Conservation (phyloP, 2,888 invertebrate genomes). For the Oxycera nigricornis region DNA sequence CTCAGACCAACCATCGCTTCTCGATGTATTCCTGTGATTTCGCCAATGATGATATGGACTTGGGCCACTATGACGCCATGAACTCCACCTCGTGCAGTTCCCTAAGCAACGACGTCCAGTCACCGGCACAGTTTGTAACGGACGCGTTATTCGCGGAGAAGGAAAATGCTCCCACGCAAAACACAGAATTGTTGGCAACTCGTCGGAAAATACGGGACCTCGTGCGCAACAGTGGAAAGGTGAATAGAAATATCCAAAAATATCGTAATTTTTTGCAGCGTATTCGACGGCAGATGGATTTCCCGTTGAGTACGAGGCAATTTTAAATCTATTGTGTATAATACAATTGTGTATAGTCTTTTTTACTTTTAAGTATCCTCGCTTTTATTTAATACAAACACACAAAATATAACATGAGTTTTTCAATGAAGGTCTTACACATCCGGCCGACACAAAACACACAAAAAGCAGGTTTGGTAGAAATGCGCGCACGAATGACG, state of each 20-base stretch:
- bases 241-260: conserved; percentile 46
- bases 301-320: conserved; percentile 22
- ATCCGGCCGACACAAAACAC: background rate
- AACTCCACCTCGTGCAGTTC: conserved; percentile 38
- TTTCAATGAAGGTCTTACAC: background rate
- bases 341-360: background rate
- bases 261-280: conserved; percentile 45
- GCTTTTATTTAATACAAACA: conserved; percentile 16
- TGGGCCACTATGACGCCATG: background rate
- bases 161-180: conserved; percentile 36
- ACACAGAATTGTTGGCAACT: conserved; percentile 42
- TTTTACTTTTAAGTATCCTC: background rate
- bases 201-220: conserved; percentile 43
- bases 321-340: conserved; percentile 1
- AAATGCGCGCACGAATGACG: background rate
- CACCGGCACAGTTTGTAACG: conserved; percentile 13
- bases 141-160: conserved; percentile 14
- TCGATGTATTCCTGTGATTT: conserved; percentile 72
- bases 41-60: conserved; percentile 48
- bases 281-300: conserved; percentile 40
- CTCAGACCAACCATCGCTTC: conserved; percentile 68
- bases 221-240: conserved; percentile 42
- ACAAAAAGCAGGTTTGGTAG: background rate
- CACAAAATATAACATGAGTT: background rate
- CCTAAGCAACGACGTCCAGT: conserved; percentile 8